phyloP scores from a whole-genome alignment of 1,140 invertebrate genomes.

The Hycleus cichorii region DNA sequence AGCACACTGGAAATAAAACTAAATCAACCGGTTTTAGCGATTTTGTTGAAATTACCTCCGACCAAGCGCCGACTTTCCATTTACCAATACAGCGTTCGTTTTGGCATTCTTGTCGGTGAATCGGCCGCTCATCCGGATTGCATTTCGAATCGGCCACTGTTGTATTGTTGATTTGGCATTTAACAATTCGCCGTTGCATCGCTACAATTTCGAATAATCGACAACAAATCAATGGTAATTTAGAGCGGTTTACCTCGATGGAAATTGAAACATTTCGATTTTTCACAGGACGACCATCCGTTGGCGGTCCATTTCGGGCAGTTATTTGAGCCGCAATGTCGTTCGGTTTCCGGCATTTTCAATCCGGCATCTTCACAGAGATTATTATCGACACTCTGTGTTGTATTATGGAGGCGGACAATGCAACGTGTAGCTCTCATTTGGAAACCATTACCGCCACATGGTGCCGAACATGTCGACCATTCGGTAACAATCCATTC shows the following conservation, averaged over 20 bases:
- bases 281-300: constrained; percentile 64
- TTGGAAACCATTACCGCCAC: constrained; percentile 69
- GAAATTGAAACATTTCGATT: constrained; percentile 65
- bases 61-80: constrained; percentile 82
- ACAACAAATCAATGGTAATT: not conserved
- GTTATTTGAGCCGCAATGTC: constrained; percentile 58
- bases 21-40: not conserved
- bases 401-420: constrained; percentile 49
- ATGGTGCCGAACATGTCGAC: constrained; percentile 80
- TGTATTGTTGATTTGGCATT: constrained; percentile 61
- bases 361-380: constrained; percentile 65
- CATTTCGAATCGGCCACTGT: constrained; percentile 53
- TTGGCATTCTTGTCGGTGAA: constrained; percentile 66
- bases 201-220: constrained; percentile 44
- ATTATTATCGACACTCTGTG: constrained; percentile 53
- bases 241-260: constrained; percentile 52
- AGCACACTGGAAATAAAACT: constrained; percentile 56
- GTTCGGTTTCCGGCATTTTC: constrained; percentile 54
- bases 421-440: constrained; percentile 64
- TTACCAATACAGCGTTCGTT: constrained; percentile 72
- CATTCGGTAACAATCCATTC: constrained; percentile 76
- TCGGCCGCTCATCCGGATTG: constrained; percentile 58
- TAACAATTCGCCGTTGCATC: constrained; percentile 65
- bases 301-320: constrained; percentile 66
- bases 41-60: constrained; percentile 56